Base-by-base conservation (phyloP, 2,113 vertebrate genomes). In the Albula goreensis region DNA sequence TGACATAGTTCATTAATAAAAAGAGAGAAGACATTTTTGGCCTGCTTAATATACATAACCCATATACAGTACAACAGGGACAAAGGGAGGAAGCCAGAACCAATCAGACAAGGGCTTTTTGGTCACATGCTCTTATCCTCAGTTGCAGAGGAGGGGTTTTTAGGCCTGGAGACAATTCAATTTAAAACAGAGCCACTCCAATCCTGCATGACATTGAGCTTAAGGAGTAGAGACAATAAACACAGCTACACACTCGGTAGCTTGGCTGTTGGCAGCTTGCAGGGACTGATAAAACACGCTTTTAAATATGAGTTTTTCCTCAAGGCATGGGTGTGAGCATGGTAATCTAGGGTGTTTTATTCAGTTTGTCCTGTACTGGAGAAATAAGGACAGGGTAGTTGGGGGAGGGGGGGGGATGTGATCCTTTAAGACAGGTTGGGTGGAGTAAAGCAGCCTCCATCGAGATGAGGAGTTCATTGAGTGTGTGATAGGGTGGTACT, bases 1-100 rank as follows among this genome's bases (percentile, higher is more conserved):
- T 41, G 31, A 41, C 31, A 41, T 41, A 41, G 87, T 89, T 93
- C 87, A 92, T 92, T 91, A 90, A 88, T 90, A 79, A 17, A 49
- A 9, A 48, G 78, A 17, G 41, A 1, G 22, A 4, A 77, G 31
- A 41, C 70, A 77, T 60, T 60, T 15, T 60, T 15, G 3, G 7
- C 12, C 7, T 60, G 11, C 17, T 15, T 60, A 60, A 15, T 15
- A 60, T 12, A 60, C 11, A 15, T 60, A 11, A 60, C 11, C 57
- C 12, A 12, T 15, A 15, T 13, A 60, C 11, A 8, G 57, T 13
- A 60, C 57, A 10, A 3, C 57, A 12, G 8, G 19, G 1, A 8
- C 17, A 22, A 8, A 22, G 19, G 17, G 3, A 22, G 63, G 63
- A 5, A n/a, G 63, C 63, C 22, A 60, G 19, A n/a, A 22, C 63